Base-by-base conservation (phyloP, 1,140 invertebrate species). In the Lucilia cuprina region DNA sequence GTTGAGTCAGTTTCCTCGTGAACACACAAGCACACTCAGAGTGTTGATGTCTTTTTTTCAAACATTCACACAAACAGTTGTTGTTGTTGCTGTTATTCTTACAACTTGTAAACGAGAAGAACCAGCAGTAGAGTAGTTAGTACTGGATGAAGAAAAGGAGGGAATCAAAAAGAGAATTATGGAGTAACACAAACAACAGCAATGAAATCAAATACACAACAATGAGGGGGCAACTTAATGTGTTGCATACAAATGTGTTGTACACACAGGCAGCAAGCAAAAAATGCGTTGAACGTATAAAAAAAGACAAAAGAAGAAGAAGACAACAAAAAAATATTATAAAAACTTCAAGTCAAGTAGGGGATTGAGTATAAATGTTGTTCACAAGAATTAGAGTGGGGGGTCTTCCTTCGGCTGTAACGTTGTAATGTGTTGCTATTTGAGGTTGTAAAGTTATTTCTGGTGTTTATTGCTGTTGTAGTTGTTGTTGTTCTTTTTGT, bases 391-490 rank as follows among this genome's bases (percentile, higher is more conserved):
- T 49, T 21, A 49, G 34, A 49, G 77, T 80, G 77, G 77, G 77
- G 77, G 77, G 77, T 80, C 77, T 49, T 12, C 17, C 17, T 41
- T 21, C 35, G 17, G 9, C 19, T 80, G 41, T 80, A 50, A 25
- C 21, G 47, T 21, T 49, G 77, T 80, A 50, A 80, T 80, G 77
- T 80, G 77, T 80, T 80, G 77, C 41, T 49, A 80, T 80, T 80
- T 50, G 77, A 50, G 77, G 77, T 80, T 80, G 77, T 80, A 80
- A 80, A 80, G 77, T 50, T 50, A 80, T 80, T 49, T 14, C 41
- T 78, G 34, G 34, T 78, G 34, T 35, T 41, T 41, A 47, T 47
- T 41, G 35, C 19, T 78, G 75, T 7, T 78, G 34, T 78, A 47
- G 17, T 41, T 78, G 8, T 47, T 78, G 75, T 47, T 78, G n/a